Evolutionary conservation across 1,140 invertebrate genomes (phyloP), one percentile per base, ranked within the genome.

Genomic region (Drosophila murphyi): DNA sequence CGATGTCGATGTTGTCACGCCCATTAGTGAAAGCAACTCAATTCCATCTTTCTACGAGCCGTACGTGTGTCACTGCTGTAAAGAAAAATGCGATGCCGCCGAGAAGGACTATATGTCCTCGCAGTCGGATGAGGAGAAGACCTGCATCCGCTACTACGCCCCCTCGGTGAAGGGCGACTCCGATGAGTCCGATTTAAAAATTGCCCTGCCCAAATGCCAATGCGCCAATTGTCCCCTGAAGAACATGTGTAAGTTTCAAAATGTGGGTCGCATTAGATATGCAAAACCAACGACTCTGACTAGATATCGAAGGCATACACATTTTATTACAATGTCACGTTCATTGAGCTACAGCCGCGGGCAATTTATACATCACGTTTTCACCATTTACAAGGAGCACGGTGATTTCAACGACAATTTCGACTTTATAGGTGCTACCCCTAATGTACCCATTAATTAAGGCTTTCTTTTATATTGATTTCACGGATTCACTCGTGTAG

Each of bases 211-310:
- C 28, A 74, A 63, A 45, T 92, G 91, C 52, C 65, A 77, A 32
- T 92, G 91, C 10, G 81, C 87, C 37, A 92, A 92, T 76, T 92
- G 91, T 48, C 91, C 91, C 5, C 50, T 92, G 37, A 90, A 72
- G 47, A 88, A 91, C 71, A 8, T 85, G 59, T 92, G 91, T 92
- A 80, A 92, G 91, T 92, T 10, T 5, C 54, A 31, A 37, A 37
- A 50, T 35, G 43, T 32, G 59, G 29, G 47, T 32, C 52, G 70
- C 67, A 70, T 87, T 83, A 61, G 71, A 72, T 74, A 85, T 89
- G 85, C 80, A 80, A 89, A 20, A 20, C 20, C 20, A 20, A 20
- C 20, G 2, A 54, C 3, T 4, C 10, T 47, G 5, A 3, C 8
- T 32, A 37, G 45, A 1, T 6, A 50, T 41, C 28, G 31, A 7